Percentiles rank a stretch among this genome's conserved stretches.
Conservation (phyloP, 2,113 vertebrate species). For the Ahaetulla prasina region DNA sequence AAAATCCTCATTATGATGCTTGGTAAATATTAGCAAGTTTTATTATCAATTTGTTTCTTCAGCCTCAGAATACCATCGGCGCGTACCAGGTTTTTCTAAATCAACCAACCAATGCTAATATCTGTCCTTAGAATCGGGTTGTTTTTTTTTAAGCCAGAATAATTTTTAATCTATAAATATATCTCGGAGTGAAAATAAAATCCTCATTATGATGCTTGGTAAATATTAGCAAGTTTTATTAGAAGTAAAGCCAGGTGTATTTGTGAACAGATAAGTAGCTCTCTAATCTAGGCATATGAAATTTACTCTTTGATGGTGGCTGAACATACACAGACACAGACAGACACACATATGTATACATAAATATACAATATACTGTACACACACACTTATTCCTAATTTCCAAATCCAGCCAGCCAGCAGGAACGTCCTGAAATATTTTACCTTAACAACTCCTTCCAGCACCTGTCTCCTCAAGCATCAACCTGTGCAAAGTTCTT, state of each 20-base stretch:
- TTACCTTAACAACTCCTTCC: neutral
- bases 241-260: conserved; percentile 27
- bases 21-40: conserved; percentile 42
- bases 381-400: neutral
- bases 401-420: neutral
- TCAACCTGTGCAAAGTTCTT: neutral
- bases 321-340: neutral
- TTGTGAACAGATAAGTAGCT: conserved; percentile 26
- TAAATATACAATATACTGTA: neutral
- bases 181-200: conserved; percentile 38
- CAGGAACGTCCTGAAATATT: neutral
- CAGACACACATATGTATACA: neutral
- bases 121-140: conserved; percentile 36
- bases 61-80: conserved; percentile 36
- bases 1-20: conserved; percentile 31
- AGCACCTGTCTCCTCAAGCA: neutral
- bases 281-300: conserved; percentile 18
- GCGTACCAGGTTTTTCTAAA: conserved; percentile 24
- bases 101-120: conserved; percentile 38
- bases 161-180: conserved; percentile 41
- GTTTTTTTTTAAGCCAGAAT: neutral
- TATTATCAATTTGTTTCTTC: no score
- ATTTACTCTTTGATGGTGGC: conserved; percentile 43
- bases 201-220: conserved; percentile 28
- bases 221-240: conserved; percentile 51